Base-by-base conservation (phyloP, 2,797 vertebrate species). In the Halcyon chelicuti region DNA sequence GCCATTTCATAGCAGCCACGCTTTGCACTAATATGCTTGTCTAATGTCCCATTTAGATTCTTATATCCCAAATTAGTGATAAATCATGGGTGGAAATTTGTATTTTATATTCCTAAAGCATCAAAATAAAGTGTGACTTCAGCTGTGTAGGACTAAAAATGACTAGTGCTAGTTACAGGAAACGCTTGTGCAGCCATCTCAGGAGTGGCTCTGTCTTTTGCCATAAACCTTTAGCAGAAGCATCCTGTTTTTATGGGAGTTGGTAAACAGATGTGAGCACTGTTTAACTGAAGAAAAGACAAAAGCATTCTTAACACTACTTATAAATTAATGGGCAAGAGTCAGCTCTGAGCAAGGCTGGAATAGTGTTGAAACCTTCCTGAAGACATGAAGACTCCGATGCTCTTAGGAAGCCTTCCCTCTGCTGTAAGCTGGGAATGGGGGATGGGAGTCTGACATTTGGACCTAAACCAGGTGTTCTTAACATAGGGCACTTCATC, bases 41-140 rank as follows among this genome's bases (percentile, higher is more conserved):
- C 89, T 96, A 96, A 96, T 95, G 80, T 74, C 90, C 82, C 73
- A 81, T 96, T 95, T 95, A 92, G 87, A 94, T 90, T 93, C 79
- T 81, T 91, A 86, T 90, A 93, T 79, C 20, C n/a, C 74, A 93
- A 96, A 96, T 95, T 88, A 94, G 67, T 74, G 67, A 95, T 93
- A 95, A 96, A 95, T 93, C 88, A 94, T 90, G 91, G 73, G 88
- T 94, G 74, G 40, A 95, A 95, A 95, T 94, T 90, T 60, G 57
- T 90, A 86, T 94, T 96, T 96, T 92, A 88, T 88, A 93, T 94
- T 91, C 71, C 35, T 90, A 73, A 88, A 90, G 47, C 63, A 90
- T 86, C 85, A 91, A 95, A 95, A 96, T 93, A 86, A 90, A 94
- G 85, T 86, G 73, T 83, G 90, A 90, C 60, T 95, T 94, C 16